These are phyloP conservation scores for Myzus persicae DNA, from an alignment of 1,140 invertebrate genomes.

Conservation along the genomic window DNA sequence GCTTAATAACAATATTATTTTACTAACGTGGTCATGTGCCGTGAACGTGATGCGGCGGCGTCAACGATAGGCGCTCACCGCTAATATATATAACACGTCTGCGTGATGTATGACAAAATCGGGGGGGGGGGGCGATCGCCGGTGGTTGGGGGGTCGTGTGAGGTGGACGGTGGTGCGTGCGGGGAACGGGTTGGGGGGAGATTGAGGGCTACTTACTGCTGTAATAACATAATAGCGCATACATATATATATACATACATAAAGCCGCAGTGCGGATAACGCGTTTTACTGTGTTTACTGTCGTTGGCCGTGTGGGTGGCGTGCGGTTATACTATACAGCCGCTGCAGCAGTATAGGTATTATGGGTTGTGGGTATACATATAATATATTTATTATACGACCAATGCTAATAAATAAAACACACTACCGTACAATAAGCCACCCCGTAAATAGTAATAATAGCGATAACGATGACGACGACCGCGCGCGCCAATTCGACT, in stretches of 20 bases:
- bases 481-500: not conserved
- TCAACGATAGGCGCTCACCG: not conserved
- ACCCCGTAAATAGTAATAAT: not conserved
- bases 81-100: not conserved
- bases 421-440: not conserved
- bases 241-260: not conserved
- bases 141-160: too few species aligned
- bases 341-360: not conserved
- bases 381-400: not conserved
- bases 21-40: not conserved
- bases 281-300: conserved; percentile 5
- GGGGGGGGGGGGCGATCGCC: not conserved
- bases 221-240: not conserved
- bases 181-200: too few species aligned
- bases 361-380: not conserved
- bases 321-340: not conserved
- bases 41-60: not conserved
- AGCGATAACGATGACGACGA: not conserved
- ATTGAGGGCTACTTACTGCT: not conserved
- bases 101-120: not conserved
- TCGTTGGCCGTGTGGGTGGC: not conserved
- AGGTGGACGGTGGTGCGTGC: not conserved
- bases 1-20: not conserved
- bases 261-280: not conserved
- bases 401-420: conserved; percentile 1